Percentiles rank a stretch among this genome's conserved stretches.
phyloP scores from a whole-genome alignment of 1,140 invertebrate species.

The Geopemphigus sp. region DNA sequence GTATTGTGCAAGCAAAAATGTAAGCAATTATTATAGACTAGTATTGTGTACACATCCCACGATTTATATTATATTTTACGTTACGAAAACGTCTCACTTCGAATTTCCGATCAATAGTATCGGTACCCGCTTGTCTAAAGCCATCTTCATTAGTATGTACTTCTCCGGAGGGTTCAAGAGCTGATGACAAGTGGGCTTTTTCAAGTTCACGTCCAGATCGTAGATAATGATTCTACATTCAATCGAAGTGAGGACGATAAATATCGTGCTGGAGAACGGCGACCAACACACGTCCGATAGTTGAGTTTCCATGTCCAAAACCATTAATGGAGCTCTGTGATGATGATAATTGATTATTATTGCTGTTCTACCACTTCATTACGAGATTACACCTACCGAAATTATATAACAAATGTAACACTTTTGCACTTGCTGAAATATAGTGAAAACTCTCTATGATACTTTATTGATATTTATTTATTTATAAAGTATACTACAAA shows the following conservation, averaged over 20 bases:
- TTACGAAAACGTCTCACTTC: constrained; percentile 63
- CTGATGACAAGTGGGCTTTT: constrained; percentile 84
- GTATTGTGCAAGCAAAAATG: not conserved
- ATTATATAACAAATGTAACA: too few species aligned
- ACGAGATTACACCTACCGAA: too few species aligned
- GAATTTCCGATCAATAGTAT: constrained; percentile 89
- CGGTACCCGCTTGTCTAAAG: constrained; percentile 80
- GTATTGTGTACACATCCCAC: too few species aligned
- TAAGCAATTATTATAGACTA: not conserved
- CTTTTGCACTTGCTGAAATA: too few species aligned
- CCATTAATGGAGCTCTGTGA: constrained; percentile 80
- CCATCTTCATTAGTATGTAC: constrained; percentile 76
- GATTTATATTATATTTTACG: not conserved
- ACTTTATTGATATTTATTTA: too few species aligned
- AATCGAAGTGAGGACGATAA: constrained; percentile 78
- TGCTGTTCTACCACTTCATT: too few species aligned
- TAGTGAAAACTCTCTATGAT: too few species aligned
- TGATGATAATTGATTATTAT: not conserved
- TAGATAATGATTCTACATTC: constrained; percentile 88
- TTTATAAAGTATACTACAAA: too few species aligned
- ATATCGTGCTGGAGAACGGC: constrained; percentile 90
- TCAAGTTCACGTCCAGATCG: constrained; percentile 89
- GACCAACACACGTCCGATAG: constrained; percentile 93
- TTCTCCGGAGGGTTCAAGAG: constrained; percentile 78
- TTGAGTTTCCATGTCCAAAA: constrained; percentile 84